Percentiles rank a stretch among this genome's conserved stretches.
Evolutionary conservation across 2,113 vertebrate species (phyloP).

Genomic region (Isurus oxyrinchus): DNA sequence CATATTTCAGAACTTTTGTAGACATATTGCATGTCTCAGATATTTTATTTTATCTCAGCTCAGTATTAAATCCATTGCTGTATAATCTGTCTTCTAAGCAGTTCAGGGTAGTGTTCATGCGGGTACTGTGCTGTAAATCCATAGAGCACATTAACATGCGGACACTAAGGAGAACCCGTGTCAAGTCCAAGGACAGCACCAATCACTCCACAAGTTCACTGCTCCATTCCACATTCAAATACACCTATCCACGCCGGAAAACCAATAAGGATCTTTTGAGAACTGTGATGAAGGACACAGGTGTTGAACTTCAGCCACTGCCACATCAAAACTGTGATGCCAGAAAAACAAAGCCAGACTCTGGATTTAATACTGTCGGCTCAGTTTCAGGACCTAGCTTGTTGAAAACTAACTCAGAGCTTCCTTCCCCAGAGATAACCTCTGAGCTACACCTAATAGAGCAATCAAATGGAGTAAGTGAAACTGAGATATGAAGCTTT

Average conservation of each 20-base stretch:
- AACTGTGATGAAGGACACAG: constrained; percentile 44
- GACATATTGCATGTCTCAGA: constrained; percentile 72
- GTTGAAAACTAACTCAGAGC: constrained; percentile 35
- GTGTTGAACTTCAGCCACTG: neutral
- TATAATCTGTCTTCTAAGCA: constrained; percentile 87
- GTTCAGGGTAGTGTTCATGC: constrained; percentile 77
- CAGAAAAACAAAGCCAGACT: neutral
- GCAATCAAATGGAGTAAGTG: constrained; percentile 48
- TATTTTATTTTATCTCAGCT: constrained; percentile 93
- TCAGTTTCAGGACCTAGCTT: neutral
- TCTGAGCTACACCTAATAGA: neutral
- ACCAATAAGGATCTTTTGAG: constrained; percentile 45
- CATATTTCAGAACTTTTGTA: constrained; percentile 70
- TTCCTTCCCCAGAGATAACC: rapidly evolving
- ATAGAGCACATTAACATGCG: constrained; percentile 70
- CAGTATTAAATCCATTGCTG: constrained; percentile 84
- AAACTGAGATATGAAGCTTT: constrained; percentile 54
- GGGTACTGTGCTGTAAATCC: constrained; percentile 72
- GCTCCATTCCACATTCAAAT: constrained; percentile 48
- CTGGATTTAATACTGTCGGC: neutral
- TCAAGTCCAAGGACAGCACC: constrained; percentile 22
- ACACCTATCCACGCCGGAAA: constrained; percentile 38
- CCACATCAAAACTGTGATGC: neutral
- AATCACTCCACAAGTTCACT: constrained; percentile 48
- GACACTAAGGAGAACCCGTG: constrained; percentile 45